Evolutionary conservation across 2,888 invertebrate genomes (phyloP), one percentile per base, ranked within the genome.

Genomic region (Molanna angustata): DNA sequence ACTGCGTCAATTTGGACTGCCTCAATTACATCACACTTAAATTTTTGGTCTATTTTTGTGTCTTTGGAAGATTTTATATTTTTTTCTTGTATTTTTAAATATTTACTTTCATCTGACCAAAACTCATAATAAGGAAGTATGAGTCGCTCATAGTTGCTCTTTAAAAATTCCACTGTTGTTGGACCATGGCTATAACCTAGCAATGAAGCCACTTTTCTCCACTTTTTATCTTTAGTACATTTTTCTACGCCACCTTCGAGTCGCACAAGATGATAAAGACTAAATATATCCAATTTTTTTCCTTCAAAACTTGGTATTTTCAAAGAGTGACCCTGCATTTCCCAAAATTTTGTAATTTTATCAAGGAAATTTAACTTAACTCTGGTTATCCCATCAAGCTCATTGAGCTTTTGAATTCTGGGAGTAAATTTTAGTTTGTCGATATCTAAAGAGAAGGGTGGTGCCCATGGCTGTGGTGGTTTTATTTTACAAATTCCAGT

Each of bases 401-500:
- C 78, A 61, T 76, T 77, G 27, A 77, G 69, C 69, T 76, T 76
- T 65, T 77, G 76, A 65, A 77, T 76, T 61, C 78, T 72, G 63
- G 77, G 77, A 57, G 74, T 73, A 63, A 78, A 78, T 67, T 74
- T 76, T 64, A 78, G 69, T 69, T 75, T 76, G 64, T 86, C 84
- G 49, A 85, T 82, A 71, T 89, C 83, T 61, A 89, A 81, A 39
- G 85, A 86, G 79, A 89, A 89, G 45, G 88, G 87, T 61, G 88
- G 88, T 65, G 85, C 84, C 86, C 88, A 89, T 60, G 82, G 79
- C 65, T 80, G 69, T 48, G 88, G 88, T 48, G 88, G 88, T 63
- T 81, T 82, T 64, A 89, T 87, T 77, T 86, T 88, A 66, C 88
- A 85, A 58, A 89, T 86, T 56, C 88, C 88, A 56, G 80, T 81